Percentiles rank a stretch among this genome's conserved stretches.
Conservation (phyloP, 2,113 vertebrate genomes). For the Triplophysa tibetana region DNA sequence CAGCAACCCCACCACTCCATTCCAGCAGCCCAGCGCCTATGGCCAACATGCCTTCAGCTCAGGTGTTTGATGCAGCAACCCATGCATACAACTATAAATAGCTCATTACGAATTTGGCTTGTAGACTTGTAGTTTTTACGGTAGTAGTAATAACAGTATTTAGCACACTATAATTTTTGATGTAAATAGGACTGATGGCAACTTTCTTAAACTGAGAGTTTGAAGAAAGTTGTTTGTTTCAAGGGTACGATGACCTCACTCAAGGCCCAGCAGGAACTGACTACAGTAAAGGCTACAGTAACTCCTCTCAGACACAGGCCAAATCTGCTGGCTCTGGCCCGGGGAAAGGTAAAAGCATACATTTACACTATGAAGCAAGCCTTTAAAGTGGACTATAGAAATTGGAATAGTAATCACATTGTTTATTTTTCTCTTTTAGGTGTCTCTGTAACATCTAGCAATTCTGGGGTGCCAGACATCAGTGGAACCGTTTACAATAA, state of each 20-base stretch:
- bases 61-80: slow-evolving; percentile 70
- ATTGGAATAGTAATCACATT: too few relatives aligned
- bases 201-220: not conserved
- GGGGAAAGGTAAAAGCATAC: slow-evolving; percentile 84
- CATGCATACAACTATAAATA: not conserved
- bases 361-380: too few relatives aligned
- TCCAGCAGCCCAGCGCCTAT: slow-evolving; percentile 89
- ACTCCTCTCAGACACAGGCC: slow-evolving; percentile 90
- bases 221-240: not conserved
- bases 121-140: too few relatives aligned
- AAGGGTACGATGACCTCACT: slow-evolving; percentile 93
- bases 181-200: too few relatives aligned
- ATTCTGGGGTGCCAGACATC: slow-evolving; percentile 97
- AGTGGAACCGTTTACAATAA: slow-evolving; percentile 99
- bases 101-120: too few relatives aligned
- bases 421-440: slow-evolving; percentile 64
- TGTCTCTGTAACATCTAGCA: slow-evolving; percentile 97
- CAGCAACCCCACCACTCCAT: slow-evolving; percentile 81
- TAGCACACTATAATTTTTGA: too few relatives aligned
- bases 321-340: slow-evolving; percentile 88
- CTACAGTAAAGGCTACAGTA: slow-evolving; percentile 92
- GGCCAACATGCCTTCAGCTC: slow-evolving; percentile 88
- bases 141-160: too few relatives aligned
- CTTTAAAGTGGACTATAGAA: too few relatives aligned
- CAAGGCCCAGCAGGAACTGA: slow-evolving; percentile 88